phyloP scores from a whole-genome alignment of 2,797 vertebrate genomes.

The Artibeus lituratus region DNA sequence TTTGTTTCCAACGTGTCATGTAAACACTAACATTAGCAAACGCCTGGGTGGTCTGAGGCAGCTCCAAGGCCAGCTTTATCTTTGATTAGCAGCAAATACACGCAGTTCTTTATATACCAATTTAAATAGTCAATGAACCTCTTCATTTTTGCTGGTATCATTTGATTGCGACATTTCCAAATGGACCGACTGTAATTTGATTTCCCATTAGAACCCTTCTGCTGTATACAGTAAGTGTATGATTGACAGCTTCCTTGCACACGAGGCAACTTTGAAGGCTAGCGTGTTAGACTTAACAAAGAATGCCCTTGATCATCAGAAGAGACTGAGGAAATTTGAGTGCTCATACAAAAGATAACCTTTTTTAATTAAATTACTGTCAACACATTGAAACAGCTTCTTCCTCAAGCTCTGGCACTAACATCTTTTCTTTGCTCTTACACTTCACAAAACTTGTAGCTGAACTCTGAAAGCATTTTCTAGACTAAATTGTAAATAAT shows the following conservation, averaged over 20 bases:
- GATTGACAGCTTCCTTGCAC: constrained; percentile 56
- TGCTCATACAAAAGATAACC: constrained; percentile 29
- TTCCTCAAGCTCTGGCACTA: background rate
- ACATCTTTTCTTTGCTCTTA: constrained; percentile 1
- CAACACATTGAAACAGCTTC: constrained; percentile 16
- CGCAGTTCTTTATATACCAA: constrained; percentile 51
- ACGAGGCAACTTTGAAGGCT: constrained; percentile 22
- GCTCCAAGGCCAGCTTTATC: constrained; percentile 67
- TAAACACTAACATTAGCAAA: constrained; percentile 78
- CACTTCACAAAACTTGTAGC: background rate
- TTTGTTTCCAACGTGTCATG: constrained; percentile 77
- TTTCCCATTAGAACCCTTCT: constrained; percentile 54
- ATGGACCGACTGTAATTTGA: constrained; percentile 61
- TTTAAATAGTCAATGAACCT: constrained; percentile 78
- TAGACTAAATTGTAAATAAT: constrained; percentile 16
- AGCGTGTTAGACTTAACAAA: constrained; percentile 50
- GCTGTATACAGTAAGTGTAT: constrained; percentile 23
- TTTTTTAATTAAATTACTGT: constrained; percentile 50
- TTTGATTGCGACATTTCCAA: constrained; percentile 59
- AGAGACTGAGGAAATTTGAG: constrained; percentile 43
- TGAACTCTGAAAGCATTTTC: constrained; percentile 40
- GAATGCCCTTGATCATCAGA: constrained; percentile 54
- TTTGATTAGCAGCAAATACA: constrained; percentile 63
- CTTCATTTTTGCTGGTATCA: constrained; percentile 67
- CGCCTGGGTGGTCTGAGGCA: constrained; percentile 74